Evolutionary conservation across 2,888 invertebrate genomes (phyloP).

Genomic region (Steinernema hermaphroditum): DNA sequence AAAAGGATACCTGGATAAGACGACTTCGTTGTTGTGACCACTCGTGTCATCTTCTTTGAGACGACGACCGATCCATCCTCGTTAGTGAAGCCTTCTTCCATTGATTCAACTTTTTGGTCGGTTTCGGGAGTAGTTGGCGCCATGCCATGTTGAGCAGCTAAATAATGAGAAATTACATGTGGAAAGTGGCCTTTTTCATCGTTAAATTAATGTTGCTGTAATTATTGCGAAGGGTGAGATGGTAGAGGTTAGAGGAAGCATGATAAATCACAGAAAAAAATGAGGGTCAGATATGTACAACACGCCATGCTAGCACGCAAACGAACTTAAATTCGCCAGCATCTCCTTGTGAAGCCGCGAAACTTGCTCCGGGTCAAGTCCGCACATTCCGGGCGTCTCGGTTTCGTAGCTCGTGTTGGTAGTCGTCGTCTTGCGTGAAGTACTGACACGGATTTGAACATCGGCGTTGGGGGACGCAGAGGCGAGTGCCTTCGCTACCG

Average conservation of each 20-base stretch:
- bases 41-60: slow-evolving; percentile 65
- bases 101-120: slow-evolving; percentile 60
- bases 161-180: not conserved
- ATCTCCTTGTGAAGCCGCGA: slow-evolving; percentile 61
- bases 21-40: slow-evolving; percentile 65
- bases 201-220: not conserved
- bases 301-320: not conserved
- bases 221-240: not conserved
- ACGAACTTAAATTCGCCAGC: slow-evolving; percentile 58
- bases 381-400: slow-evolving; percentile 64
- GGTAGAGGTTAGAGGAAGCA: not conserved
- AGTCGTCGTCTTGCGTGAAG: slow-evolving; percentile 62
- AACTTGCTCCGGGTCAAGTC: slow-evolving; percentile 56
- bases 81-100: slow-evolving; percentile 65
- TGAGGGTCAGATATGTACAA: not conserved
- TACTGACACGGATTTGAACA: slow-evolving; percentile 64
- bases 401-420: slow-evolving; percentile 66
- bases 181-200: not conserved
- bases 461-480: slow-evolving; percentile 57
- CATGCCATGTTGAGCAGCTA: slow-evolving; percentile 1
- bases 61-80: slow-evolving; percentile 65
- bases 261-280: not conserved
- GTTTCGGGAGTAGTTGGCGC: slow-evolving; percentile 36
- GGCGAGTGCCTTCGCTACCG: slow-evolving; percentile 59
- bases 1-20: slow-evolving; percentile 56